Evolutionary conservation across 2,113 vertebrate genomes (phyloP), one percentile per base, ranked within the genome.

Genomic region (Acanthochromis polyacanthus): DNA sequence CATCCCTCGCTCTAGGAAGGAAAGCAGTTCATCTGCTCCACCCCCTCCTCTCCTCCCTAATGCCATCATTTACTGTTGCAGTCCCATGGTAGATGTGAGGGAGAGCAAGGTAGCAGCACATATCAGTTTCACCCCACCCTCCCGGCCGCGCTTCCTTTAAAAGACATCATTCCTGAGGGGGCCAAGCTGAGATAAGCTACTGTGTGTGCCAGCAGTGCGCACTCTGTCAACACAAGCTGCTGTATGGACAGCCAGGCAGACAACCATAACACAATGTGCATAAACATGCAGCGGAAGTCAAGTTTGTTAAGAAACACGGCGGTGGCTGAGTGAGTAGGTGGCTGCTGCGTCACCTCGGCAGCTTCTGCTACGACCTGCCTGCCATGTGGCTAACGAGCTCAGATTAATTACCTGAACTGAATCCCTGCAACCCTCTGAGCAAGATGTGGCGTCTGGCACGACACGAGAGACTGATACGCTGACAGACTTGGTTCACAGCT

Each of bases 301-400:
- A n/a, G 67, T 67, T 63, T 23, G 60, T 66, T 70, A 20, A 30
- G 25, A 36, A 48, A 28, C 10, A 17, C 14, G 53, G 28, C 16
- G 1, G 51, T 14, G 53, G 46, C 56, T 61, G 20, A 77, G 74
- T 5, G 67, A 62, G 83, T 36, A 46, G 28, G 60, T 68, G 51
- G 59, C 38, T 61, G 72, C 50, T 58, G 80, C 36, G 78, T 75
- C 75, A 64, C 40, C 61, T 52, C 23, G 15, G 76, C 59, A n/a
- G 62, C 23, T 58, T 75, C 75, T 61, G 77, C 52, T 36, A 14
- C n/a, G 52, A 67, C 71, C 67, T 53, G 57, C 72, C 67, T 63
- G 80, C 84, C 89, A 85, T 89, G 87, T 91, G 89, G 86, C 82
- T 91, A 91, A 92, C 78, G 4, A 91, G 91, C 80, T 91, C 82